Conservation (phyloP, 2,113 vertebrate species). For the Corvus hawaiiensis region DNA sequence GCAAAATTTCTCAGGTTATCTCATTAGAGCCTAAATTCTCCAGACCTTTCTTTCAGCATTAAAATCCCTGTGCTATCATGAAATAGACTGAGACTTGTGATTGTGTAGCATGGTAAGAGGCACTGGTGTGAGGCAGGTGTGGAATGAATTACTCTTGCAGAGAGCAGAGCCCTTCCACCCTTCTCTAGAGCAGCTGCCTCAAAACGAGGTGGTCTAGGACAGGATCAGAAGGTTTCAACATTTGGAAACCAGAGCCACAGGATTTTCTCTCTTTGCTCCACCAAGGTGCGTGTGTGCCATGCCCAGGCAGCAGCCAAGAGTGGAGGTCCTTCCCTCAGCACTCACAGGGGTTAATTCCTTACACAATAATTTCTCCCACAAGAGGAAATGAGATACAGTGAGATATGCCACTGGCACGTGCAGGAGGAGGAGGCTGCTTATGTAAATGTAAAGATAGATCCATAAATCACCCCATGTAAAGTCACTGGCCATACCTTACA, state of each 20-base stretch:
- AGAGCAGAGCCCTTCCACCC: neutral
- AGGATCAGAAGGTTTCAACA: slow-evolving; percentile 4
- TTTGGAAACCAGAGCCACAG: neutral
- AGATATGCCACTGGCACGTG: neutral
- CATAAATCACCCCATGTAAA: neutral
- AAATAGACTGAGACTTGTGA: neutral
- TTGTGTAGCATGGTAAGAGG: neutral
- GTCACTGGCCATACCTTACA: neutral
- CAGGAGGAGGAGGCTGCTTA: neutral
- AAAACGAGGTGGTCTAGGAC: neutral
- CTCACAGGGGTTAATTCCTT: neutral
- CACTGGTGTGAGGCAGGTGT: neutral
- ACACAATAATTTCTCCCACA: neutral
- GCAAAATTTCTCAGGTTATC: slow-evolving; percentile 5
- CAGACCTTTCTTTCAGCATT: neutral
- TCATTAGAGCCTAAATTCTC: neutral
- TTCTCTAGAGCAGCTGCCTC: neutral
- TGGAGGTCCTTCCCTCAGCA: neutral
- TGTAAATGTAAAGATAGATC: neutral
- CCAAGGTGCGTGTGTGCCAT: neutral
- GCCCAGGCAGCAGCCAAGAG: neutral
- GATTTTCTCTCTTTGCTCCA: neutral
- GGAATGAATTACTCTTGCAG: neutral
- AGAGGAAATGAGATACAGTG: neutral
- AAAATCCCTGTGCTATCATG: neutral